Conservation (phyloP, 1,140 invertebrate genomes). For the Zaprionus africanus region DNA sequence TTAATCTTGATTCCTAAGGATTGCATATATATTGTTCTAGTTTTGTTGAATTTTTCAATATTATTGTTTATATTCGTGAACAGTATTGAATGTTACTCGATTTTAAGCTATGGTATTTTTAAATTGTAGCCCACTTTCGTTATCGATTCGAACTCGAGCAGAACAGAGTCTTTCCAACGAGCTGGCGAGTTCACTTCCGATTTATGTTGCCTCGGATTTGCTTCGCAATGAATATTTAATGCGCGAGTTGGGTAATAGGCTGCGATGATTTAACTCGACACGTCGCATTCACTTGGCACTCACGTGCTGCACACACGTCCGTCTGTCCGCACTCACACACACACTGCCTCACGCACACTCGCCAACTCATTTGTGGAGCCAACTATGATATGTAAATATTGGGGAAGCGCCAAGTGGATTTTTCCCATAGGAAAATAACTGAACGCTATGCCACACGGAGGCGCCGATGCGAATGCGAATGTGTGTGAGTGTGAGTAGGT, state of each 20-base stretch:
- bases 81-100: neutral
- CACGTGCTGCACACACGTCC: conserved; percentile 21
- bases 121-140: neutral
- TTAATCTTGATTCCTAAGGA: too few relatives aligned
- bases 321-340: neutral
- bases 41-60: too few relatives aligned
- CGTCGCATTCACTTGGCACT: conserved; percentile 32
- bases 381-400: conserved; percentile 77
- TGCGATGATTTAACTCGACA: conserved; percentile 18
- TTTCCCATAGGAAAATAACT: conserved; percentile 56
- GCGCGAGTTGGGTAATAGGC: conserved; percentile 8
- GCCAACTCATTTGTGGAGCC: conserved; percentile 51
- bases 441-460: conserved; percentile 55
- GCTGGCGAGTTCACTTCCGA: neutral
- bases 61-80: neutral
- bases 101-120: neutral
- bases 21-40: neutral
- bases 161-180: neutral
- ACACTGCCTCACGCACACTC: neutral
- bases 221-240: conserved; percentile 11
- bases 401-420: conserved; percentile 50
- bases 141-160: neutral
- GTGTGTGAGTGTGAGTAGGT: conserved; percentile 16
- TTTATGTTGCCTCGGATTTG: neutral
- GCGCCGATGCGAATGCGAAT: conserved; percentile 59